Evolutionary conservation across 2,888 invertebrate species (phyloP), one percentile per base, ranked within the genome.

Genomic region (Temnothorax rugatulus): DNA sequence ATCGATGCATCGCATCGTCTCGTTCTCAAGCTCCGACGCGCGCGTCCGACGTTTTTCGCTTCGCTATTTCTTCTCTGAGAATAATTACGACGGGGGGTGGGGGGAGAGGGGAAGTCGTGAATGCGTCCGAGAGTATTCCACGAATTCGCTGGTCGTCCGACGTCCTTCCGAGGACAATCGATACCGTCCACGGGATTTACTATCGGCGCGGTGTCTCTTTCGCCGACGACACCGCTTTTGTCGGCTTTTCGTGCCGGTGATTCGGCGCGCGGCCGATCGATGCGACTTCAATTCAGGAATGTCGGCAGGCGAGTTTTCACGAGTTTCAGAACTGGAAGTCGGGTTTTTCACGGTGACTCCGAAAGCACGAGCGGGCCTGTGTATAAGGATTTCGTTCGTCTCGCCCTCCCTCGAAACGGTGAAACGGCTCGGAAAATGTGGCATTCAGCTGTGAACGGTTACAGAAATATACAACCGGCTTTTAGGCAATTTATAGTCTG

Each of bases 111-210:
- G 7, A 34, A 34, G 34, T 34, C 34, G 34, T 34, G 7, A 34
- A 52, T 29, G 41, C 15, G 2, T n/a, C 41, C 29, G 54, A 44
- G n/a, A 7, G 41, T 57, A 41, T 76, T 57, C 47, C 47, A 59
- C 79, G 71, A 79, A 44, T 66, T 77, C 54, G 66, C 63, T 63
- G 54, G 18, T 59, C 47, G 61, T 13, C 34, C 47, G 54, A 47
- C 18, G 79, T 44, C 57, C 13, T 57, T 21, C 18, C 71, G 29
- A 21, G 59, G 71, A 47, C 57, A 79, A 79, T 79, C 79, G 57
- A 79, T 79, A 71, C 71, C 71, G 57, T 71, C 34, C 71, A 47
- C 59, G 47, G 44, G 54, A 79, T 79, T 79, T 79, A 79, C 34
- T 73, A 73, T 73, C 73, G 59, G n/a, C 38, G 73, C 4, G 29